Conservation (phyloP, 2,113 vertebrate species). For the Serinus canaria region DNA sequence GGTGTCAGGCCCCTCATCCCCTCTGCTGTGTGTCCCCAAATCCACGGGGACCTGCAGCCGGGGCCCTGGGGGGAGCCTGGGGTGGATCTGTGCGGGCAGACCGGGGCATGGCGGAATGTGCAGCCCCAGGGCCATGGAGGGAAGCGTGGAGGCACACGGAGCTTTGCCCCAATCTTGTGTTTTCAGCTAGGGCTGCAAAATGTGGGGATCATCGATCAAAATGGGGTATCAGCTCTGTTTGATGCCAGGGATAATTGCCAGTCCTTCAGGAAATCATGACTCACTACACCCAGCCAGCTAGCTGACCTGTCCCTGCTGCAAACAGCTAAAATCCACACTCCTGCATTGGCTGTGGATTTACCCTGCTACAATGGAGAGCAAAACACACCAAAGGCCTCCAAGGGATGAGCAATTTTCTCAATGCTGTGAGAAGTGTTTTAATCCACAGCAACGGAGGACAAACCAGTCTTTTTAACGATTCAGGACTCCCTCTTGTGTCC, state of each 20-base stretch:
- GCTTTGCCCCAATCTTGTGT: neutral
- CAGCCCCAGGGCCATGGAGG: accelerated
- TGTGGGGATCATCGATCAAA: neutral
- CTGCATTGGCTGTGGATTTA: neutral
- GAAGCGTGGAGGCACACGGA: accelerated
- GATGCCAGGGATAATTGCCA: neutral
- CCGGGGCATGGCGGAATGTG: accelerated
- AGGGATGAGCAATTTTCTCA: neutral
- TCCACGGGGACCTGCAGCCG: accelerated
- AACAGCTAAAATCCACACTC: neutral
- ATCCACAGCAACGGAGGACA: neutral
- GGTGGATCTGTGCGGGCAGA: neutral
- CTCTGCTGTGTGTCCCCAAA: neutral
- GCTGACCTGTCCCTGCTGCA: neutral
- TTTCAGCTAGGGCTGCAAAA: neutral
- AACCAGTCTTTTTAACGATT: neutral
- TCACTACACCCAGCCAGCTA: accelerated
- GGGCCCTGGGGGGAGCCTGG: neutral
- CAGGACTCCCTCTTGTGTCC: slow-evolving; percentile 64
- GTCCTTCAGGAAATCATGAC: neutral
- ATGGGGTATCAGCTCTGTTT: neutral
- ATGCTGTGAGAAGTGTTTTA: neutral
- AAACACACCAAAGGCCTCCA: neutral
- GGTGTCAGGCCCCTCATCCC: neutral
- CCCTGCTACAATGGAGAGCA: neutral